Percentiles rank a stretch among this genome's conserved stretches.
Conservation (phyloP, 1,140 invertebrate genomes). For the Zaprionus tsacasi region DNA sequence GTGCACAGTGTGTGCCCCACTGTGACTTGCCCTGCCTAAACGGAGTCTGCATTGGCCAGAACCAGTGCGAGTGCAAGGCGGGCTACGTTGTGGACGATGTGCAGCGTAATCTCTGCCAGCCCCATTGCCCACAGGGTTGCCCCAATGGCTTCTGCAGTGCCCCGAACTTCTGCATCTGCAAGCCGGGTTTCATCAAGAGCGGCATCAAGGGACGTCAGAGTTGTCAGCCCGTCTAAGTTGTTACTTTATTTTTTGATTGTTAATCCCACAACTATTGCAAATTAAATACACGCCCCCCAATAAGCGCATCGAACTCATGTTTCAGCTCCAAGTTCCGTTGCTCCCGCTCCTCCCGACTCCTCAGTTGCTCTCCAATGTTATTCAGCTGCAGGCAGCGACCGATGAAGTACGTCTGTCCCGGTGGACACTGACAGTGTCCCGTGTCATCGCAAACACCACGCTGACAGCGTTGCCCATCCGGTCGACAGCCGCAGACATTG, state of each 20-base stretch:
- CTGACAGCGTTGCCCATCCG: slow-evolving; percentile 51
- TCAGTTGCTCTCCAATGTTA: slow-evolving; percentile 31
- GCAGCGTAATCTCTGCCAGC: slow-evolving; percentile 85
- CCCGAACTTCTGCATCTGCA: slow-evolving; percentile 86
- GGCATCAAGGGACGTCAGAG: slow-evolving; percentile 88
- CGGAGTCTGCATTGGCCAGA: slow-evolving; percentile 85
- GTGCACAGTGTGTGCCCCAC: slow-evolving; percentile 82
- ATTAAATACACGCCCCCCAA: slow-evolving; percentile 70
- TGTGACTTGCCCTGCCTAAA: slow-evolving; percentile 85
- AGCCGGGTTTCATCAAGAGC: slow-evolving; percentile 87
- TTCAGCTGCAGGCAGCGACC: slow-evolving; percentile 55
- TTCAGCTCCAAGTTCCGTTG: slow-evolving; percentile 50
- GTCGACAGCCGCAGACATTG: slow-evolving; percentile 67
- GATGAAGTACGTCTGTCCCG: slow-evolving; percentile 58
- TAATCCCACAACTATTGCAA: slow-evolving; percentile 25
- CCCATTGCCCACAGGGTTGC: slow-evolving; percentile 87
- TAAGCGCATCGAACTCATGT: slow-evolving; percentile 70
- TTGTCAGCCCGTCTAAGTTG: slow-evolving; percentile 85
- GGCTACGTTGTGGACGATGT: slow-evolving; percentile 84
- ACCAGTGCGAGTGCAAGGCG: slow-evolving; percentile 85
- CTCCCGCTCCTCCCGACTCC: slow-evolving; percentile 25
- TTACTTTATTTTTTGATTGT: slow-evolving; percentile 7
- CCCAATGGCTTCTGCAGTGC: slow-evolving; percentile 87
- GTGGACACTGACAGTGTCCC: slow-evolving; percentile 60
- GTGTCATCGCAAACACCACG: slow-evolving; percentile 52